Percentiles rank a stretch among this genome's conserved stretches.
phyloP scores from a whole-genome alignment of 2,113 vertebrate genomes.

The Anarrhichthys ocellatus region DNA sequence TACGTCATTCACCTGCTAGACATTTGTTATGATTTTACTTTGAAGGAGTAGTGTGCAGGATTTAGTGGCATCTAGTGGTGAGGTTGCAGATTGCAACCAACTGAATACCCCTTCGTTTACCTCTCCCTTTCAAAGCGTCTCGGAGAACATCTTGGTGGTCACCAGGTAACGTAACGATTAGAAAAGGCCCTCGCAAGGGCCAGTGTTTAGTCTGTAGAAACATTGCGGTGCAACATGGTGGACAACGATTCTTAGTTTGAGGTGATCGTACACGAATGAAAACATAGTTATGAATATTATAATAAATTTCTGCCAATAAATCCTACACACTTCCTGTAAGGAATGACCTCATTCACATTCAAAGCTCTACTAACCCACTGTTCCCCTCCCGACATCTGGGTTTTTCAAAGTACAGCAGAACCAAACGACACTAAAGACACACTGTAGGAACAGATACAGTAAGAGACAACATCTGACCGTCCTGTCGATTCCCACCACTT shows the following conservation, averaged over 20 bases:
- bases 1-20: not conserved
- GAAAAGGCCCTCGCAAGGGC: not conserved
- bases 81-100: not conserved
- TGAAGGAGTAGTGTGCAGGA: not conserved
- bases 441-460: constrained; percentile 46
- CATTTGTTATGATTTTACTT: not conserved
- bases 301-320: too few species aligned
- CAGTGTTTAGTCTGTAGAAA: too few species aligned
- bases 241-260: not conserved
- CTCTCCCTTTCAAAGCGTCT: too few species aligned
- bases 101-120: too few species aligned
- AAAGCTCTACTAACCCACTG: not conserved
- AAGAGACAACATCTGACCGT: constrained; percentile 62
- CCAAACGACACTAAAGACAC: constrained; percentile 3
- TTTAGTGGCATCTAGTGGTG: not conserved
- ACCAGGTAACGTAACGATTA: not conserved
- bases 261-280: not conserved
- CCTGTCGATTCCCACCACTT: constrained; percentile 85
- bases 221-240: too few species aligned
- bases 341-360: not conserved
- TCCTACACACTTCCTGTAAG: too few species aligned
- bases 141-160: too few species aligned
- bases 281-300: too few species aligned
- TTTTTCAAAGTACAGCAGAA: not conserved
- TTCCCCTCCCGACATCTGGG: not conserved